A percentile compares a stretch with the other conserved stretches of the same genome.
Evolutionary conservation across 1,140 invertebrate genomes (phyloP).

Genomic region (Littorina saxatilis): DNA sequence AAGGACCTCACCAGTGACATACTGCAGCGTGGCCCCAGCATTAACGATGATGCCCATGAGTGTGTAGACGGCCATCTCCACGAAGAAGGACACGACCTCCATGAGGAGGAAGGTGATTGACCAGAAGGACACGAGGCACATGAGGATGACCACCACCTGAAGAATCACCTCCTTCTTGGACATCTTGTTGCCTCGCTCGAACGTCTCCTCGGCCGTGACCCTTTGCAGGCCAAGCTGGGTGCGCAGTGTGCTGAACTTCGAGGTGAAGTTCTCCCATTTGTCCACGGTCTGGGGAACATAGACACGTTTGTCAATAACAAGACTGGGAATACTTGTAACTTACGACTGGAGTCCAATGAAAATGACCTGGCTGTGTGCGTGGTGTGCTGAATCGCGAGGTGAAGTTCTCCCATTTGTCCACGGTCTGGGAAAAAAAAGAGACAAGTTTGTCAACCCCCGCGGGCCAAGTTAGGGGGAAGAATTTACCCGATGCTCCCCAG

Average conservation of each 20-base stretch:
- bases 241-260: not conserved
- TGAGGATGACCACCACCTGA: conserved; percentile 50
- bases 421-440: too few species aligned
- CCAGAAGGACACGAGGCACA: conserved; percentile 61
- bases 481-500: too few species aligned
- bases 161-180: conserved; percentile 37
- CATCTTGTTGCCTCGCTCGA: conserved; percentile 1
- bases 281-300: not conserved
- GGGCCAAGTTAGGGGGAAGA: too few species aligned
- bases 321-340: too few species aligned
- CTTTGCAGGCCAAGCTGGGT: conserved; percentile 21
- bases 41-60: conserved; percentile 70
- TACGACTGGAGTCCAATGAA: too few species aligned
- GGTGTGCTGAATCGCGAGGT: not conserved
- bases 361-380: too few species aligned
- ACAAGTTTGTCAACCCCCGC: too few species aligned
- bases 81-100: conserved; percentile 61
- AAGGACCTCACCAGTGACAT: conserved; percentile 42
- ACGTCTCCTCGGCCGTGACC: conserved; percentile 29
- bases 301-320: too few species aligned
- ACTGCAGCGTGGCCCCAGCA: conserved; percentile 56
- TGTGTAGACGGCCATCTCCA: conserved; percentile 62
- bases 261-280: not conserved
- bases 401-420: conserved; percentile 2
- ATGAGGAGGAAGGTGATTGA: conserved; percentile 58